Percentiles rank a stretch among this genome's conserved stretches.
Conservation (phyloP, 2,113 vertebrate genomes). For the Nettapus auritus region DNA sequence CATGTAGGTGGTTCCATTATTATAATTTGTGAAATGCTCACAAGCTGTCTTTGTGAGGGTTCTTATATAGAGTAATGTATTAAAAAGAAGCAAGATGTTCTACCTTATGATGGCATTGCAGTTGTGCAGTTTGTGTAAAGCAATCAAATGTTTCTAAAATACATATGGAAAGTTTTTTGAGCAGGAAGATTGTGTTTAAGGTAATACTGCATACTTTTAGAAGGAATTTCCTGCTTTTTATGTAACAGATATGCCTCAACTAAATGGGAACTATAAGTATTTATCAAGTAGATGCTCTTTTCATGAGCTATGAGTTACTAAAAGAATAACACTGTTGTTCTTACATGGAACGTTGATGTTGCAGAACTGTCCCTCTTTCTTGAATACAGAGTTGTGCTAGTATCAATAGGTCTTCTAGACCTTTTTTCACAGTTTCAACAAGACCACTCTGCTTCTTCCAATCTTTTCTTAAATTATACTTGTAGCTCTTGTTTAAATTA, state of each 20-base stretch:
- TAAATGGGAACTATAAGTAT: conserved; percentile 63
- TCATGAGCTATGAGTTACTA: conserved; percentile 70
- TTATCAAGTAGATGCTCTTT: conserved; percentile 69
- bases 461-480: conserved; percentile 46
- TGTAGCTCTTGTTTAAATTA: conserved; percentile 54
- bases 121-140: conserved; percentile 68
- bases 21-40: conserved; percentile 78
- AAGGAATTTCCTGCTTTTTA: conserved; percentile 34
- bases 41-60: conserved; percentile 74
- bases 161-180: conserved; percentile 32
- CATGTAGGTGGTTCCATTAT: conserved; percentile 76
- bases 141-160: conserved; percentile 68
- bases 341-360: conserved; percentile 11
- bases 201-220: conserved; percentile 29
- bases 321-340: conserved; percentile 36
- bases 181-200: conserved; percentile 6
- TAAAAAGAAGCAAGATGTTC: conserved; percentile 72
- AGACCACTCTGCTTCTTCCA: conserved; percentile 35
- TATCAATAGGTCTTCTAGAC: conserved; percentile 17
- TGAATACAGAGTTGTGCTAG: background rate
- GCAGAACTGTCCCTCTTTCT: conserved; percentile 27
- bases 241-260: conserved; percentile 33
- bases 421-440: conserved; percentile 28
- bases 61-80: conserved; percentile 74
- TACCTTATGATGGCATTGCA: conserved; percentile 73